Conservation (phyloP, 1,140 invertebrate genomes). For the Asbolus verrucosus region DNA sequence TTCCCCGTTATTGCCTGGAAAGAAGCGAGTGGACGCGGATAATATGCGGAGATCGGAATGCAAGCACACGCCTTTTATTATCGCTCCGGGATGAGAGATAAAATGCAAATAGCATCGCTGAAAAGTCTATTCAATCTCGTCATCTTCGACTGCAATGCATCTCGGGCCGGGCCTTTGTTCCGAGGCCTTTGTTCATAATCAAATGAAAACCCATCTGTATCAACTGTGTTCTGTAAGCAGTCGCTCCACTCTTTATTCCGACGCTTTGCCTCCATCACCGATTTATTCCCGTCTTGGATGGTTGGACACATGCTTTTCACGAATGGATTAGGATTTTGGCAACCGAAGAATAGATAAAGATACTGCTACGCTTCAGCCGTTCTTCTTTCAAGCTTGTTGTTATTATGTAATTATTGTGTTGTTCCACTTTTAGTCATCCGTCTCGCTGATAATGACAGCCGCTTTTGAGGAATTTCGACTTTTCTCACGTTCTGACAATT, state of each 20-base stretch:
- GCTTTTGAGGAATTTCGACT: too few relatives aligned
- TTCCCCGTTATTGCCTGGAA: neutral
- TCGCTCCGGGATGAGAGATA: slow-evolving; percentile 46
- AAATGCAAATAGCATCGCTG: slow-evolving; percentile 47
- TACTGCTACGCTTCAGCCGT: too few relatives aligned
- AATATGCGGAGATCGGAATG: slow-evolving; percentile 15
- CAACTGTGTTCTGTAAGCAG: slow-evolving; percentile 37
- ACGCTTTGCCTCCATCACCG: neutral
- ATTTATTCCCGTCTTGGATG: neutral
- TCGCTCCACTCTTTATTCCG: slow-evolving; percentile 35
- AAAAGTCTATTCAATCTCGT: slow-evolving; percentile 51
- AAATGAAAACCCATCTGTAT: slow-evolving; percentile 51
- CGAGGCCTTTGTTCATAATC: slow-evolving; percentile 48
- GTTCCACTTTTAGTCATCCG: too few relatives aligned
- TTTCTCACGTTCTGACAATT: too few relatives aligned
- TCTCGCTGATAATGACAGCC: too few relatives aligned
- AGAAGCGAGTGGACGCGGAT: too few relatives aligned
- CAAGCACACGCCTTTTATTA: slow-evolving; percentile 36
- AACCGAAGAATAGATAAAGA: too few relatives aligned
- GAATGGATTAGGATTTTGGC: too few relatives aligned
- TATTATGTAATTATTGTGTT: too few relatives aligned
- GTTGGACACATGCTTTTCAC: too few relatives aligned
- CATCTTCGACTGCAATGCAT: slow-evolving; percentile 52
- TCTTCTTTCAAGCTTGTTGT: too few relatives aligned
- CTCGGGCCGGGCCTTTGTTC: slow-evolving; percentile 43